Base-by-base conservation (phyloP, 2,113 vertebrate genomes). In the Indicator maculatus region DNA sequence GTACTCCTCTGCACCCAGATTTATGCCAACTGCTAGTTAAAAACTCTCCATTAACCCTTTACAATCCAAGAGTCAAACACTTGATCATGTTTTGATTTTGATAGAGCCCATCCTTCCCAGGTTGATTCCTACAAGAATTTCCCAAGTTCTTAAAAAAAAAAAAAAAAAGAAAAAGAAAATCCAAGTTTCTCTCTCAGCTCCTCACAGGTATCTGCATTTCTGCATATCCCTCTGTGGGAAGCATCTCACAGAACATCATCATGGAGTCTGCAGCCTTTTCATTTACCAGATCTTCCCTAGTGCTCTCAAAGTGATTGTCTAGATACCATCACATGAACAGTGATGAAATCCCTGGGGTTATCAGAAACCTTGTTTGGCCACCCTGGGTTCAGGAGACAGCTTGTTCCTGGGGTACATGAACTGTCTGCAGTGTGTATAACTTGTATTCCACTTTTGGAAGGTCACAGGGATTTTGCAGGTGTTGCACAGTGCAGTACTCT, bases 1-100 rank as follows among this genome's bases (percentile, higher is more conserved):
- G 44, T 79, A 83, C 91, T 91, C 82, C 79, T 66, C 67, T 95
- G 59, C 88, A 89, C 27, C 9, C 41, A 83, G 75, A 83, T 85
- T 96, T 91, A 94, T 66, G 41, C 36, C 59, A 87, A 38, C 11
- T 64, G 78, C 69, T 74, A 64, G 36, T 73, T 55, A 83, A 79
- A 93, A 88, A 47, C 12, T 33, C 63, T 76, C 20, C 30, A 67
- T 88, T 76, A 73, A 83, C 55, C 24, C 50, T 85, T 83, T 66
- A 36, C 4, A 26, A 23, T 69, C 0, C 26, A 82, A 60, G 18
- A 38, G 16, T 21, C 23, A 31, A 10, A 12, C 83, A 16, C 17
- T 60, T 56, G 12, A 5, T 71, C 13, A 10, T 81, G 7, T 52
- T 56, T 84, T 79, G 74, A 21, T 79, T 85, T 87, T 44, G 6